Percentiles rank a stretch among this genome's conserved stretches.
phyloP scores from a whole-genome alignment of 1,140 invertebrate genomes.

The Aphis craccivora region DNA sequence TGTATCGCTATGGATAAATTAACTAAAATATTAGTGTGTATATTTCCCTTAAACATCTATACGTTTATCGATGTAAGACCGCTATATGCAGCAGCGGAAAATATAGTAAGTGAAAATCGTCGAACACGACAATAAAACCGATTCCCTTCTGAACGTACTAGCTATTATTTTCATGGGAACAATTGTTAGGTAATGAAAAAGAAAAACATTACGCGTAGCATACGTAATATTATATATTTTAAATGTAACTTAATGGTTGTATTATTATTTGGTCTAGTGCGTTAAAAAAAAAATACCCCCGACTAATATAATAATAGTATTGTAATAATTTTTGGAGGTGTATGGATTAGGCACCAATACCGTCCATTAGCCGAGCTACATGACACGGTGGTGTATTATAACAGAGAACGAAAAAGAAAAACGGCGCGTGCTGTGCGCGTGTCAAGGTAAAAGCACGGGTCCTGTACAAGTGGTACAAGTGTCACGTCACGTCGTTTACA shows the following conservation, averaged over 20 bases:
- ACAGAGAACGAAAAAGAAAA: background rate
- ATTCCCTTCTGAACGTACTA: background rate
- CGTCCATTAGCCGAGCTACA: conserved; percentile 22
- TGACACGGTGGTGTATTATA: background rate
- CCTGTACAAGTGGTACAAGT: conserved; percentile 52
- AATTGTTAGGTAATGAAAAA: background rate
- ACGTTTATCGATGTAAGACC: background rate
- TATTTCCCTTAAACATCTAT: too few species aligned
- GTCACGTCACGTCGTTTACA: conserved; percentile 41
- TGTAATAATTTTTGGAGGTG: background rate
- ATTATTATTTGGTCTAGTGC: background rate
- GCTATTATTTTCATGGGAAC: background rate
- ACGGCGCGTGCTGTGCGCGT: conserved; percentile 34
- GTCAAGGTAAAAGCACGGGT: conserved; percentile 50
- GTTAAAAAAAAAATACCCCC: too few species aligned
- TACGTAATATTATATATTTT: background rate
- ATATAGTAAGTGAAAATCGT: background rate
- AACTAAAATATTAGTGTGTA: too few species aligned
- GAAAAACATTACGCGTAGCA: background rate
- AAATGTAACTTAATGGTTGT: background rate
- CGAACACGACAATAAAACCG: background rate
- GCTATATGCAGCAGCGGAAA: too few species aligned
- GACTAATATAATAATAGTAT: background rate
- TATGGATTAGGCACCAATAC: background rate
- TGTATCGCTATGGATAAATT: background rate